phyloP scores from a whole-genome alignment of 2,888 invertebrate species.

The Fragum whitleyi region DNA sequence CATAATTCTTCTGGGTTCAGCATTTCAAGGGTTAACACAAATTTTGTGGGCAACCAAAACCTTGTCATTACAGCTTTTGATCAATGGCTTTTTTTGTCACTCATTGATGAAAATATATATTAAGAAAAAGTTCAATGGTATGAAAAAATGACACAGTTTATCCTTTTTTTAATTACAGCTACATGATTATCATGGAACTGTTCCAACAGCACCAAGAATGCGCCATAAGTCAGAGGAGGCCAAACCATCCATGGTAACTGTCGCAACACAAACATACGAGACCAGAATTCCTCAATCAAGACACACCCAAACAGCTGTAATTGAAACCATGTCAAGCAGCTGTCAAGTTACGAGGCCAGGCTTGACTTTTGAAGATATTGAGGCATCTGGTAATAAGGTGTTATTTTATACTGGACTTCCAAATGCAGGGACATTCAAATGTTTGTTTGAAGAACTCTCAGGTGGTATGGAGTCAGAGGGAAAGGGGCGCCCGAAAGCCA shows the following conservation, averaged over 20 bases:
- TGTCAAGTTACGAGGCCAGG: conserved; percentile 28
- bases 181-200: background rate
- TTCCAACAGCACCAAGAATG: background rate
- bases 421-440: conserved; percentile 32
- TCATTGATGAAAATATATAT: no score
- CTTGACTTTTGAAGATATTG: conserved; percentile 50
- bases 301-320: conserved; percentile 49
- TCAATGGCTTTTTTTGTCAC: no score
- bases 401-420: conserved; percentile 56
- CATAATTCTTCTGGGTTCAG: no score
- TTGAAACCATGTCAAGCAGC: background rate
- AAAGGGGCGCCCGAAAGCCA: conserved; percentile 29
- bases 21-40: no score
- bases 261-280: background rate
- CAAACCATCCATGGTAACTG: background rate
- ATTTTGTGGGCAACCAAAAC: no score
- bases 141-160: no score
- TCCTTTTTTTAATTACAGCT: no score
- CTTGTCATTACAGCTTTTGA: no score
- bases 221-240: background rate
- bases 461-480: conserved; percentile 19
- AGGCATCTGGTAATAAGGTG: conserved; percentile 9
- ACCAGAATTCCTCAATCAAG: conserved; percentile 10
- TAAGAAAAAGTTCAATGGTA: no score
- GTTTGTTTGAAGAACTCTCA: conserved; percentile 44